These are phyloP conservation scores for Drosophila limbata DNA, from an alignment of 2,888 invertebrate genomes.

Conservation along the genomic window DNA sequence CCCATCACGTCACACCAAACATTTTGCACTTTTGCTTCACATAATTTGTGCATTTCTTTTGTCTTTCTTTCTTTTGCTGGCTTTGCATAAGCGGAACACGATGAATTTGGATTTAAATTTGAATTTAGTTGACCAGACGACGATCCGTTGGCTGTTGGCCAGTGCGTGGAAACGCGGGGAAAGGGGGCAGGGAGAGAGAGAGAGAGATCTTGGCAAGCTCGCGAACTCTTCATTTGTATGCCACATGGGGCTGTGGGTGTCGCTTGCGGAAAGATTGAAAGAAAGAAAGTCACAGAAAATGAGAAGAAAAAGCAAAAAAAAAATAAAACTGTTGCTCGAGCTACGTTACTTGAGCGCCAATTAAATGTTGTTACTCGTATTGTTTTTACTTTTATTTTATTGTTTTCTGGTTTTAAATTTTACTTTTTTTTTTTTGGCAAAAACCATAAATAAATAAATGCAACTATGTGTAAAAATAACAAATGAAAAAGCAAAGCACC, in stretches of 20 bases:
- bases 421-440: slow-evolving; percentile 47
- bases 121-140: slow-evolving; percentile 28
- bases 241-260: slow-evolving; percentile 64
- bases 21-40: slow-evolving; percentile 30
- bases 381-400: slow-evolving; percentile 29
- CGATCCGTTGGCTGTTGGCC: slow-evolving; percentile 8
- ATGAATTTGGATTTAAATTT: slow-evolving; percentile 43
- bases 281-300: slow-evolving; percentile 36
- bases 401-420: slow-evolving; percentile 20
- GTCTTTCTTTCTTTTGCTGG: slow-evolving; percentile 31
- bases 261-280: slow-evolving; percentile 68
- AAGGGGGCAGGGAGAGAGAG: background rate
- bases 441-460: slow-evolving; percentile 37
- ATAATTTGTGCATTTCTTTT: slow-evolving; percentile 61
- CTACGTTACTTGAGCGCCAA: slow-evolving; percentile 51
- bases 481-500: slow-evolving; percentile 6
- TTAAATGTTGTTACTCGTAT: slow-evolving; percentile 49
- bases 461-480: slow-evolving; percentile 18
- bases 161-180: background rate
- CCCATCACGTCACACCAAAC: too few species aligned
- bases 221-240: slow-evolving; percentile 67
- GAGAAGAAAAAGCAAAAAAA: background rate
- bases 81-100: slow-evolving; percentile 59
- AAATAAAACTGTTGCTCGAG: slow-evolving; percentile 48
- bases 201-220: slow-evolving; percentile 46